Percentiles rank a stretch among this genome's conserved stretches.
phyloP scores from a whole-genome alignment of 2,113 vertebrate species.

The Aspiorhynchus laticeps region DNA sequence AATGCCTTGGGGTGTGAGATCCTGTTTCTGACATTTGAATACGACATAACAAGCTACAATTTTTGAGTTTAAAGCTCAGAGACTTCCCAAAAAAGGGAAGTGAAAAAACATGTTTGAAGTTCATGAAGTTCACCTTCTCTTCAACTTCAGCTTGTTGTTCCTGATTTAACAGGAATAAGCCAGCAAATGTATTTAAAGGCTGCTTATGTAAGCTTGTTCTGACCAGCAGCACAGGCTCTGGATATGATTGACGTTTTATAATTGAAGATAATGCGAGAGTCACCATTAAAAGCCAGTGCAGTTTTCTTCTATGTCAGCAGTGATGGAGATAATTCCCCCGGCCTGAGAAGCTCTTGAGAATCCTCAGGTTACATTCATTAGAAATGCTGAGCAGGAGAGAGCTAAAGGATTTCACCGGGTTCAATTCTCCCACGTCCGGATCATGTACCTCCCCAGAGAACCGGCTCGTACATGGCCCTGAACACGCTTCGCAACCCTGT shows the following conservation, averaged over 20 bases:
- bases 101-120: neutral
- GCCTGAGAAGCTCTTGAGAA: slow-evolving; percentile 7
- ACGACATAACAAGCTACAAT: neutral
- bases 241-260: slow-evolving; percentile 33
- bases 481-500: neutral
- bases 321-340: slow-evolving; percentile 24
- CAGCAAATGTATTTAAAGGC: neutral
- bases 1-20: neutral
- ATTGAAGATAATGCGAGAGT: slow-evolving; percentile 34
- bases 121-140: neutral
- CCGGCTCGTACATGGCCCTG: slow-evolving; percentile 9
- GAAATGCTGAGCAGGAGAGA: slow-evolving; percentile 25
- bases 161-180: neutral
- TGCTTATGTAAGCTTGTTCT: neutral
- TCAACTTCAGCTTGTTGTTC: neutral
- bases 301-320: slow-evolving; percentile 23
- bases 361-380: slow-evolving; percentile 38
- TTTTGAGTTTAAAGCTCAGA: neutral
- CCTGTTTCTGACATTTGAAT: slow-evolving; percentile 29
- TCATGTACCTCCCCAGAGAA: slow-evolving; percentile 32
- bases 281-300: slow-evolving; percentile 28
- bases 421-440: slow-evolving; percentile 35
- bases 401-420: slow-evolving; percentile 20
- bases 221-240: neutral
- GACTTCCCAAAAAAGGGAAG: neutral